These are phyloP conservation scores for Emys orbicularis DNA, from an alignment of 2,797 vertebrate species.

Conservation along the genomic window DNA sequence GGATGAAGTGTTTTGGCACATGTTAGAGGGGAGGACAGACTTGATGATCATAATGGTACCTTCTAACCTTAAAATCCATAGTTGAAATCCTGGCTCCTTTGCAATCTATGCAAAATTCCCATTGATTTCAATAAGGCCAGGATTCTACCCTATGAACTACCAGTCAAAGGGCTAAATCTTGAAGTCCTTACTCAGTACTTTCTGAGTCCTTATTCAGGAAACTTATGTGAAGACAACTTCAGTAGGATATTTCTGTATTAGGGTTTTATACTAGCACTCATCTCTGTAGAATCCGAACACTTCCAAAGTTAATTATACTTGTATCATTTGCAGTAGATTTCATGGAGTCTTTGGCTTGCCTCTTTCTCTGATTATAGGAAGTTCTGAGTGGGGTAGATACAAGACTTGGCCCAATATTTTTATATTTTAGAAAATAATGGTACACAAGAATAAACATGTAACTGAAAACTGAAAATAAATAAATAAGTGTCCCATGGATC, in stretches of 20 bases:
- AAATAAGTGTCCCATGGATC: conserved; percentile 40
- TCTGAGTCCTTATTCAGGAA: not conserved
- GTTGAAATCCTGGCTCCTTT: not conserved
- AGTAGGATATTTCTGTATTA: not conserved
- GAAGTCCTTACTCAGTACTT: not conserved
- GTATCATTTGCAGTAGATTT: not conserved
- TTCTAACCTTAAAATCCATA: not conserved
- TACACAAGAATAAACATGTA: conserved; percentile 3
- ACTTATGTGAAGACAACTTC: not conserved
- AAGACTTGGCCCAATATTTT: not conserved
- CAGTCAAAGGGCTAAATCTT: not conserved
- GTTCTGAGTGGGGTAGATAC: not conserved
- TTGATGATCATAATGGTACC: not conserved
- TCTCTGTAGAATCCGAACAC: not conserved
- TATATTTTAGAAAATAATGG: conserved; percentile 50
- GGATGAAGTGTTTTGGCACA: not conserved
- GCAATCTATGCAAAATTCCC: not conserved
- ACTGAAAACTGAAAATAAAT: conserved; percentile 49
- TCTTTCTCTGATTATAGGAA: not conserved
- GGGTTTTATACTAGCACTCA: not conserved
- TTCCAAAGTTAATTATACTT: conserved; percentile 21
- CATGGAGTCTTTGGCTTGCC: not conserved
- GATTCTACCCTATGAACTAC: not conserved
- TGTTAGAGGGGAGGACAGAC: not conserved
- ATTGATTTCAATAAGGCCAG: not conserved